Conservation (phyloP, 2,888 invertebrate species). For the Diaprepes abbreviatus region DNA sequence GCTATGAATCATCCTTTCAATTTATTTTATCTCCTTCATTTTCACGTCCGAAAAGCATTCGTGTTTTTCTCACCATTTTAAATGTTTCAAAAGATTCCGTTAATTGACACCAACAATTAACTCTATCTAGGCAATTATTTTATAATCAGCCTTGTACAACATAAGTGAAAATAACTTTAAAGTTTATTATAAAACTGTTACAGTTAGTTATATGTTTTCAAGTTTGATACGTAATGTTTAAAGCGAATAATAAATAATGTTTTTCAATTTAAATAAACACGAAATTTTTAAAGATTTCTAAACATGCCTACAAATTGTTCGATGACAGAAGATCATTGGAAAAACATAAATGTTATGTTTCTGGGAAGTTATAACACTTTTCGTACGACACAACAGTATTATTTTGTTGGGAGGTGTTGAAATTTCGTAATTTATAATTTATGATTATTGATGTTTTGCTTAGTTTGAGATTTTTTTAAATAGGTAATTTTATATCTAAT, state of each 20-base stretch:
- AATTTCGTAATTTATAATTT: neutral
- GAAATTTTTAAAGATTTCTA: neutral
- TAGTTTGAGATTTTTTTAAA: too few relatives aligned
- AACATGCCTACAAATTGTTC: conserved; percentile 9
- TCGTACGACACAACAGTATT: neutral
- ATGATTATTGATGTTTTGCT: too few relatives aligned
- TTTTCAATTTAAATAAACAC: conserved; percentile 8
- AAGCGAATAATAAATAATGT: conserved; percentile 10
- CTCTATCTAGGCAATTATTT: conserved; percentile 7
- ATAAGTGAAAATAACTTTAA: neutral
- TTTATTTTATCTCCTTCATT: neutral
- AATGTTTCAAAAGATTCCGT: conserved; percentile 6
- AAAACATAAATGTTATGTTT: conserved; percentile 18
- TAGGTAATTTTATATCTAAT: too few relatives aligned
- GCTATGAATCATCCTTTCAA: neutral
- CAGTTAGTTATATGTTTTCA: conserved; percentile 1
- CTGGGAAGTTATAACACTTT: conserved; percentile 10
- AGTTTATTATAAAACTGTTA: neutral
- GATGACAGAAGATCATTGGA: conserved; percentile 19
- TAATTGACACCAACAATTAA: conserved; percentile 24
- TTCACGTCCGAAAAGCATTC: neutral
- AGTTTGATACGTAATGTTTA: neutral
- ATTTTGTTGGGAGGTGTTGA: neutral
- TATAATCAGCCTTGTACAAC: neutral
- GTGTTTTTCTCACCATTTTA: conserved; percentile 11